Evolutionary conservation across 2,888 invertebrate species (phyloP).

Genomic region (Spodoptera picta): DNA sequence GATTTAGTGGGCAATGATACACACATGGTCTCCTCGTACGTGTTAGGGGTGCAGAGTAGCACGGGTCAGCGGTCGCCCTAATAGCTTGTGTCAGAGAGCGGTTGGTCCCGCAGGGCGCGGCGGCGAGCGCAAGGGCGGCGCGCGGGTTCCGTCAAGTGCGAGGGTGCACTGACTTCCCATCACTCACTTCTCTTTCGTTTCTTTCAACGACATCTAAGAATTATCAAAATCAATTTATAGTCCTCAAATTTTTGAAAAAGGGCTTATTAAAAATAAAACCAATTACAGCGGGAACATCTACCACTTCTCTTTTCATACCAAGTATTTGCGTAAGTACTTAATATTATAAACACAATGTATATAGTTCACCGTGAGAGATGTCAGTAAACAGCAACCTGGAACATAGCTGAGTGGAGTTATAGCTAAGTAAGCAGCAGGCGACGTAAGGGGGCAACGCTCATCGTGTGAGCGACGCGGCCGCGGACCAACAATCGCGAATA

Average conservation of each 20-base stretch:
- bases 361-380: conserved; percentile 69
- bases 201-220: conserved; percentile 13
- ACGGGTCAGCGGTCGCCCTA: conserved; percentile 80
- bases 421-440: conserved; percentile 60
- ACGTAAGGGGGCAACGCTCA: conserved; percentile 84
- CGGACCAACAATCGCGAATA: conserved; percentile 84
- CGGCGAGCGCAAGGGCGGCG: conserved; percentile 47
- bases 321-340: conserved; percentile 39
- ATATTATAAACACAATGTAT: conserved; percentile 66
- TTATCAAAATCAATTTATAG: neutral
- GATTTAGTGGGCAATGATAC: conserved; percentile 70
- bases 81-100: conserved; percentile 71
- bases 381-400: conserved; percentile 67
- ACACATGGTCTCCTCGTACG: conserved; percentile 62
- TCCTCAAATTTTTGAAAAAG: neutral
- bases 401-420: conserved; percentile 55
- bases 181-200: conserved; percentile 24
- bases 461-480: conserved; percentile 85
- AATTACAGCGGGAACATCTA: too few species aligned
- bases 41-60: conserved; percentile 71
- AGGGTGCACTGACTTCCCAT: conserved; percentile 40
- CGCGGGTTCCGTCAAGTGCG: conserved; percentile 2
- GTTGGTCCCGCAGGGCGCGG: conserved; percentile 58
- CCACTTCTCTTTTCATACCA: conserved; percentile 2
- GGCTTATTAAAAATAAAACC: neutral